Base-by-base conservation (phyloP, 2,888 invertebrate genomes). In the Scaptomyza flava region DNA sequence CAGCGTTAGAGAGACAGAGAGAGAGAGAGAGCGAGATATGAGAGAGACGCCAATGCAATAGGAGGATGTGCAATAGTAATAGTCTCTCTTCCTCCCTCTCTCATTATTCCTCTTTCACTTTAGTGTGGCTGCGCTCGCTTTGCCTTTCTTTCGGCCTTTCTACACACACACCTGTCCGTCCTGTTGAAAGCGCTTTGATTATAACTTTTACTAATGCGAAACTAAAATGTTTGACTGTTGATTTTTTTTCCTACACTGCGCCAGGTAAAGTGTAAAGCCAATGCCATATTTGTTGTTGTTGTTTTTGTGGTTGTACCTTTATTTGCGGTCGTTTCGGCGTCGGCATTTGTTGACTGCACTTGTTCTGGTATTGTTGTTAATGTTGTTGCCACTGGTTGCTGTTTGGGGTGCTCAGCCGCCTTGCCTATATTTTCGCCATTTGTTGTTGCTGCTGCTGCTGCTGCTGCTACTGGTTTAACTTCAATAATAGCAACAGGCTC, bases 121-220 rank as follows among this genome's bases (percentile, higher is more conserved):
- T 9, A 43, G 33, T 36, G 36, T 8, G 31, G n/a, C 8, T 43
- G 14, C 36, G 34, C 47, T 46, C 34, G 51, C 50, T 20, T 34
- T 54, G 60, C 38, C 20, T 65, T 54, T 57, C 48, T 54, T 41
- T 72, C 51, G 56, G 17, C 52, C 34, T 51, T 45, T 70, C 12
- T 33, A 48, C 36, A 27, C 27, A 27, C 34, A 38, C 65, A 48
- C 30, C 17, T 42, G 58, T 58, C 72, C 53, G 54, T 76, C 60
- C 50, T 71, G 56, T 43, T 54, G 41, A 43, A 48, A 81, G 72
- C 71, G 81, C 6, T 63, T 82, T 75, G 72, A 61, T 53, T 68
- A 23, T 68, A 87, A 77, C 89, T 84, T 87, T 84, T 82, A 82
- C 89, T 81, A 77, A 77, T 72, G 64, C 67, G 59, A 70, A 65